Base-by-base conservation (phyloP, 2,888 invertebrate genomes). In the Melipona bicolor region DNA sequence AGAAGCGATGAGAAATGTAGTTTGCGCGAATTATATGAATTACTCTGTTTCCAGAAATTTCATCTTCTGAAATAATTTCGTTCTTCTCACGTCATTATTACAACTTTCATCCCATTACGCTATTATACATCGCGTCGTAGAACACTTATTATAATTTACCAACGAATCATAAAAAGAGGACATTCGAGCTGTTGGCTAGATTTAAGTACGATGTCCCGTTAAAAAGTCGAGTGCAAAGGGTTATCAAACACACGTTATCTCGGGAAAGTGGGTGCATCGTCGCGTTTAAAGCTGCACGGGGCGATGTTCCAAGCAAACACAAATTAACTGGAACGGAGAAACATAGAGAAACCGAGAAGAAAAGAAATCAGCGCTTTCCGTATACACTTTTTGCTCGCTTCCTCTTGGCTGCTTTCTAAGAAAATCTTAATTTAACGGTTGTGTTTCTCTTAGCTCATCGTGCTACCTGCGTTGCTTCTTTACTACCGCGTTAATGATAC, bases 341-440 rank as follows among this genome's bases (percentile, higher is more conserved):
- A 61, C 36, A 54, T 61, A 27, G 24, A n/a, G 15, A 21, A 27
- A 24, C 11, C 3, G n/a, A 61, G n/a, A 4, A 54, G 36, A 9
- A 79, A 79, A 62, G 75, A 27, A 75, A 67, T 59, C 62, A 24
- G 36, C 36, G 59, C 52, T 65, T 65, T 43, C 19, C n/a, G 17
- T 56, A 24, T 24, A 11, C 27, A n/a, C 32, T 64, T 76, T 62
- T 32, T 21, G 24, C 24, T 49, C 32, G 32, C 32, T 17, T 32
- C n/a, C 17, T 13, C 56, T 56, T 17, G 9, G 59, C 11, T 21
- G 65, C 50, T 27, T 77, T n/a, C 27, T 43, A 65, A 32, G 54
- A 21, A 43, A 32, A 21, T 36, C 64, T 64, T 54, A 49, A 56
- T 56, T 77, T 65, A 71, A 71, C 17, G 43, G 19, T 19, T 43